Conservation (phyloP, 2,888 invertebrate species). For the Pheosia gnoma region DNA sequence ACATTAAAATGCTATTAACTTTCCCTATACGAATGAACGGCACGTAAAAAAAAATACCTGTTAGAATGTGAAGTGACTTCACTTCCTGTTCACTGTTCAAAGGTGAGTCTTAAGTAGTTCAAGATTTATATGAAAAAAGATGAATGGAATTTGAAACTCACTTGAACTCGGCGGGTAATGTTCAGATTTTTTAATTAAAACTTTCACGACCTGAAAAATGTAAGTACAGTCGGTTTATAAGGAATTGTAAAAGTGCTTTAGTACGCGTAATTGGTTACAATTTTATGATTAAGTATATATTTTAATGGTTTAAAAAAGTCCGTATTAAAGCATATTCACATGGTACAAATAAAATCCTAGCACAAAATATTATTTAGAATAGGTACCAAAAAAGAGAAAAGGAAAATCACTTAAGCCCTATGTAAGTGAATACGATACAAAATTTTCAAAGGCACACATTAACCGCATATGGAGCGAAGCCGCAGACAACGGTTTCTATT, state of each 20-base stretch:
- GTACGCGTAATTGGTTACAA: too few relatives aligned
- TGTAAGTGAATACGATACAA: not conserved
- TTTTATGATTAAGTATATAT: too few relatives aligned
- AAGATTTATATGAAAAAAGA: slow-evolving; percentile 18
- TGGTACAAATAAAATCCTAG: not conserved
- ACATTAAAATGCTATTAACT: too few relatives aligned
- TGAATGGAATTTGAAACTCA: slow-evolving; percentile 27
- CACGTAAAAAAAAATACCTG: slow-evolving; percentile 10
- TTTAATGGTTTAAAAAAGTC: too few relatives aligned
- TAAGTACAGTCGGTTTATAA: slow-evolving; percentile 11
- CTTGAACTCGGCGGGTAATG: slow-evolving; percentile 13
- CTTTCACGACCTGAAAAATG: slow-evolving; percentile 17
- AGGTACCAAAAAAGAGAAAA: not conserved
- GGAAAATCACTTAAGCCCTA: not conserved
- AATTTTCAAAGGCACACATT: not conserved
- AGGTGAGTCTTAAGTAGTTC: slow-evolving; percentile 15
- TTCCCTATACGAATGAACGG: not conserved
- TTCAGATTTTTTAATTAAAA: slow-evolving; percentile 34
- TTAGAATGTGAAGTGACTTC: slow-evolving; percentile 23
- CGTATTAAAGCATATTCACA: too few relatives aligned
- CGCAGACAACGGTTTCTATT: not conserved
- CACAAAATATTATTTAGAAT: not conserved
- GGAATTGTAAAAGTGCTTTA: not conserved
- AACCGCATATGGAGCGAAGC: not conserved
- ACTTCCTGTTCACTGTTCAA: slow-evolving; percentile 19